These are phyloP conservation scores for Thaumetopoea pityocampa DNA, from an alignment of 1,140 invertebrate species.

Conservation along the genomic window DNA sequence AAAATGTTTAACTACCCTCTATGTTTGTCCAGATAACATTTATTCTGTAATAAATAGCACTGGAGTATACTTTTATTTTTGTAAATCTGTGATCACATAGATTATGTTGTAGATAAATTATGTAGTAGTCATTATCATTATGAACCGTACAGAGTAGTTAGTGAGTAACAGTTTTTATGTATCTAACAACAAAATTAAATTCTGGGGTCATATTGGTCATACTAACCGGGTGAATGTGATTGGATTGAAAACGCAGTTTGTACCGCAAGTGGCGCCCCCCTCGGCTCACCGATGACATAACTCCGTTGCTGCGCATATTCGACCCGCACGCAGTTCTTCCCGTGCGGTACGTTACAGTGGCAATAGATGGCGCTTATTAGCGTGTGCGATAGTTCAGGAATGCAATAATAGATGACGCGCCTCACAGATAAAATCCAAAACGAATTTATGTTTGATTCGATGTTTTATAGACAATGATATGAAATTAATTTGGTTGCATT, in stretches of 20 bases:
- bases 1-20: constrained; percentile 7
- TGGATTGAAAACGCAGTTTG: constrained; percentile 73
- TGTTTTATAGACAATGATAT: constrained; percentile 12
- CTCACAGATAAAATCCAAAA: constrained; percentile 19
- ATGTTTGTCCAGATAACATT: constrained; percentile 10
- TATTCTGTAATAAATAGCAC: constrained; percentile 8
- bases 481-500: constrained; percentile 18
- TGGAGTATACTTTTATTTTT: constrained; percentile 3
- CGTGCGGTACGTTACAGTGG: constrained; percentile 66
- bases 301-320: constrained; percentile 83
- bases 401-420: constrained; percentile 47
- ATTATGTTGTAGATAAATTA: constrained; percentile 30
- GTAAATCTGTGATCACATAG: constrained; percentile 14
- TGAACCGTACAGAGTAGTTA: constrained; percentile 10
- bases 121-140: constrained; percentile 6
- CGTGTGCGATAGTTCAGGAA: constrained; percentile 43
- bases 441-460: constrained; percentile 1
- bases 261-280: constrained; percentile 83
- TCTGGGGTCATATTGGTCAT: constrained; percentile 10
- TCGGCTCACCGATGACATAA: constrained; percentile 84
- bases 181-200: constrained; percentile 15
- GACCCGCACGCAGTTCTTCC: constrained; percentile 78
- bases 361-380: constrained; percentile 61
- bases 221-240: constrained; percentile 38
- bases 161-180: constrained; percentile 13